Conservation (phyloP, 2,797 vertebrate species). For the Nothura maculosa region DNA sequence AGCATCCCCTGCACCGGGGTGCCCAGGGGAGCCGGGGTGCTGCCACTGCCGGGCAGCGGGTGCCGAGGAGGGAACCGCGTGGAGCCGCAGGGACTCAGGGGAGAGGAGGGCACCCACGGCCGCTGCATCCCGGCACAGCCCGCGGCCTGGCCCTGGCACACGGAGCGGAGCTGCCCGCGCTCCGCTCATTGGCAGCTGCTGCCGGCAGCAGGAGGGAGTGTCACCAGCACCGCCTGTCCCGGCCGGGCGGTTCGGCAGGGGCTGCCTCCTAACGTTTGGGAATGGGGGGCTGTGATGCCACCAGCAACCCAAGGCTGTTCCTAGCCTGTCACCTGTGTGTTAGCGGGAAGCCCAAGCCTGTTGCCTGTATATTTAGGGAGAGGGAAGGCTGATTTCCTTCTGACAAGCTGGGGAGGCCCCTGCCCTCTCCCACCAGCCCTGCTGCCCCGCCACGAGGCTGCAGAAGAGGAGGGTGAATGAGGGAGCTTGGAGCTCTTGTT, state of each 20-base stretch:
- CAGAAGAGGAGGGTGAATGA: not conserved
- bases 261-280: not conserved
- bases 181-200: not conserved
- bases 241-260: not conserved
- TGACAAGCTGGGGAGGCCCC: not conserved
- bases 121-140: rapidly evolving
- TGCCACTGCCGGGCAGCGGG: rapidly evolving
- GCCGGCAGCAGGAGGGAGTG: not conserved
- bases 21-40: not conserved
- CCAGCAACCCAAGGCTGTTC: not conserved
- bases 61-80: not conserved
- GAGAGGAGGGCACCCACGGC: not conserved
- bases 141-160: rapidly evolving
- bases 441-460: not conserved
- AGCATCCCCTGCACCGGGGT: not conserved
- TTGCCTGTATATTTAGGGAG: too few relatives aligned
- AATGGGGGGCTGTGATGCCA: not conserved
- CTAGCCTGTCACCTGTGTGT: not conserved
- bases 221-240: not conserved
- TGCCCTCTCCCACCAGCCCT: not conserved
- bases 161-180: not conserved
- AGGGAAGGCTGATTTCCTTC: not conserved
- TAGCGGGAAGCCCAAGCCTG: not conserved
- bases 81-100: not conserved
- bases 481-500: not conserved